phyloP scores from a whole-genome alignment of 2,797 vertebrate species.

The Peromyscus nudipes region DNA sequence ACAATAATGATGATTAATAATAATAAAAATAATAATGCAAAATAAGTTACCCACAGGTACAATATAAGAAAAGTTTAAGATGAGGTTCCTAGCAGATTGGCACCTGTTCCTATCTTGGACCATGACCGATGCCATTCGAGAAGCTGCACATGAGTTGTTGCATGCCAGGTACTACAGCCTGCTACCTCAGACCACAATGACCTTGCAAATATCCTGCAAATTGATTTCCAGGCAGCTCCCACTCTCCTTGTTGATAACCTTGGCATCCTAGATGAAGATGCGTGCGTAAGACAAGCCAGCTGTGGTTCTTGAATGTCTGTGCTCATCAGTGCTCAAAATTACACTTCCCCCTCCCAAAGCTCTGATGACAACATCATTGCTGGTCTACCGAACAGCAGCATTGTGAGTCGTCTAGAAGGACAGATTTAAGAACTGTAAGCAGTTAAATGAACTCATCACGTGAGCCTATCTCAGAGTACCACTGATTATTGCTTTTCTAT shows the following conservation, averaged over 20 bases:
- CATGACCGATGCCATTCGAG: constrained; percentile 71
- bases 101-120: background rate
- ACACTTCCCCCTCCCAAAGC: constrained; percentile 71
- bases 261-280: constrained; percentile 78
- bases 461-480: constrained; percentile 61
- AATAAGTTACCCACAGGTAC: constrained; percentile 11
- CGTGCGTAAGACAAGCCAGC: constrained; percentile 61
- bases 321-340: constrained; percentile 81
- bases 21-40: background rate
- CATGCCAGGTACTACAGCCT: constrained; percentile 60
- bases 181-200: constrained; percentile 80
- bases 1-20: background rate
- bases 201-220: constrained; percentile 85
- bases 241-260: constrained; percentile 76
- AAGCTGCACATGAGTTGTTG: constrained; percentile 61
- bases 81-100: background rate
- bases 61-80: constrained; percentile 5
- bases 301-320: constrained; percentile 66
- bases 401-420: constrained; percentile 73
- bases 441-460: background rate
- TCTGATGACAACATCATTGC: constrained; percentile 72
- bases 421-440: constrained; percentile 71
- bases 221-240: constrained; percentile 79
- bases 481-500: constrained; percentile 64
- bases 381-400: constrained; percentile 69